Evolutionary conservation across 2,797 vertebrate genomes (phyloP).

Genomic region (Chrosomus eos): DNA sequence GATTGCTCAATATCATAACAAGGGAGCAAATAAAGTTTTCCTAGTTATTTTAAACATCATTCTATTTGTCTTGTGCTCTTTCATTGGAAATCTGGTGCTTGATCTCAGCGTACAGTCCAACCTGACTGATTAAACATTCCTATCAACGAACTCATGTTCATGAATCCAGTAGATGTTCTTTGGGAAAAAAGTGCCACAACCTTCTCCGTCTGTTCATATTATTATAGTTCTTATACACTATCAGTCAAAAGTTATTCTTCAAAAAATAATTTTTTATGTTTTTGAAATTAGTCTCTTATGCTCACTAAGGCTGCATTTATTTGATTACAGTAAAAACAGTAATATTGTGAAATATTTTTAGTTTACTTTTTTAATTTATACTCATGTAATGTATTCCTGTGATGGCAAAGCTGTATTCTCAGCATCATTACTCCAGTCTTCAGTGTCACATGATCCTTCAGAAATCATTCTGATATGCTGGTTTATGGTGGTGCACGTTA

Average conservation of each 20-base stretch:
- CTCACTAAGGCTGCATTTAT: not conserved
- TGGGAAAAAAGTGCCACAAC: not conserved
- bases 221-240: not conserved
- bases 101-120: constrained; percentile 1
- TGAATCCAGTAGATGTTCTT: not conserved
- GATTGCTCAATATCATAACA: constrained; percentile 42
- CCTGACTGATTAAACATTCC: constrained; percentile 12
- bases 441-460: not conserved
- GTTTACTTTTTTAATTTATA: no score
- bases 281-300: not conserved
- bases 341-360: not conserved
- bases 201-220: not conserved
- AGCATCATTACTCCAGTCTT: not conserved
- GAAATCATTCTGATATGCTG: not conserved
- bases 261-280: not conserved
- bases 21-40: not conserved
- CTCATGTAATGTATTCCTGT: not conserved
- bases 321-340: not conserved
- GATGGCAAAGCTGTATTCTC: not conserved
- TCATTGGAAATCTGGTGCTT: not conserved
- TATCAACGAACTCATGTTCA: not conserved
- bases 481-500: no score
- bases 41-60: not conserved
- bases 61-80: not conserved
- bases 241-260: not conserved